These are phyloP conservation scores for Petrolisthes cinctipes DNA, from an alignment of 2,888 invertebrate genomes.

Conservation along the genomic window DNA sequence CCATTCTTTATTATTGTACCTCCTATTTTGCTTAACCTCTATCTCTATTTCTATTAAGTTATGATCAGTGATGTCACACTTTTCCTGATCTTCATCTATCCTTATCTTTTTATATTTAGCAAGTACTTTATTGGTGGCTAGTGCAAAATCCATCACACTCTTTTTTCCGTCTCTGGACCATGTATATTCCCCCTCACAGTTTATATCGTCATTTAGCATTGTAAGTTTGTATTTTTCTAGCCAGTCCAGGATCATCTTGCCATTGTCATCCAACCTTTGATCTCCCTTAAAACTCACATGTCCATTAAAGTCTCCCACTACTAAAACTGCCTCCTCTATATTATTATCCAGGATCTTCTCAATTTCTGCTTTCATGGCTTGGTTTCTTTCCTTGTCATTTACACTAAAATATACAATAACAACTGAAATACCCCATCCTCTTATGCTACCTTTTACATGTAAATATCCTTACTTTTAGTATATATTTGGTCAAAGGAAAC, in stretches of 20 bases:
- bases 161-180: no score
- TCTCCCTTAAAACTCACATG: slow-evolving; percentile 4
- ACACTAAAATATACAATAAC: not conserved
- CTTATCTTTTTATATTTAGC: no score
- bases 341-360: slow-evolving; percentile 13
- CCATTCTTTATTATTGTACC: not conserved
- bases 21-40: not conserved
- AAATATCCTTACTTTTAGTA: not conserved
- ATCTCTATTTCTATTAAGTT: not conserved
- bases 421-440: not conserved
- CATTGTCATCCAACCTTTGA: slow-evolving; percentile 11
- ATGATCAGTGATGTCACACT: no score
- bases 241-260: not conserved
- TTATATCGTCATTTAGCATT: not conserved
- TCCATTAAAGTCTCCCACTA: no score
- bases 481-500: not conserved
- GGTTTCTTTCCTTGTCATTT: slow-evolving; percentile 4
- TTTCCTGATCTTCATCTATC: no score
- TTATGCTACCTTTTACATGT: not conserved
- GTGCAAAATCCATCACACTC: no score
- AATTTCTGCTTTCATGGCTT: slow-evolving; percentile 1
- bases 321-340: not conserved
- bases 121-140: no score
- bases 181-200: slow-evolving; percentile 10
- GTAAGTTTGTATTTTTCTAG: slow-evolving; percentile 5